Conservation (phyloP, 2,113 vertebrate genomes). For the Oryzias woworae region DNA sequence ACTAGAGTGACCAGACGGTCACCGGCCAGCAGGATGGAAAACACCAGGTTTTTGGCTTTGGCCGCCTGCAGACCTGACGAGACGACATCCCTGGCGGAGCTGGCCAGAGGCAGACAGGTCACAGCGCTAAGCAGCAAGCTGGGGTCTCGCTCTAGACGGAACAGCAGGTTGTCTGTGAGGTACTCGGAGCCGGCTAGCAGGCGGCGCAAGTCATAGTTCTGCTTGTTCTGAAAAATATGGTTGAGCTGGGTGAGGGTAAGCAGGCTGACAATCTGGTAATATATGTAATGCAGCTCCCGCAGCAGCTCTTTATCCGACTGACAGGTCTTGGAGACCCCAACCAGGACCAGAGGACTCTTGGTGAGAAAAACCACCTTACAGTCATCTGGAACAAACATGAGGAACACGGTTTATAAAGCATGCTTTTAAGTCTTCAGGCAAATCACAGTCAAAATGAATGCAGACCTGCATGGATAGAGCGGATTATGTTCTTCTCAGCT, state of each 20-base stretch:
- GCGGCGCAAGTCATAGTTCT: conserved; percentile 95
- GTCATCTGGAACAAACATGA: conserved; percentile 79
- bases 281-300: conserved; percentile 95
- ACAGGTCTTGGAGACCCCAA: conserved; percentile 86
- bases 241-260: conserved; percentile 94
- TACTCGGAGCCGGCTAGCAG: conserved; percentile 93
- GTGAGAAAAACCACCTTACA: conserved; percentile 95
- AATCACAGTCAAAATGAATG: not conserved
- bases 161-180: conserved; percentile 91
- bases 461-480: conserved; percentile 94
- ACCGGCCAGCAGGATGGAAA: conserved; percentile 91
- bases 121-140: conserved; percentile 92
- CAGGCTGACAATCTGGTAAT: conserved; percentile 96
- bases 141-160: conserved; percentile 89
- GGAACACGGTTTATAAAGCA: not conserved
- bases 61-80: conserved; percentile 91
- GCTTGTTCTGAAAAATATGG: conserved; percentile 94
- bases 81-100: conserved; percentile 81
- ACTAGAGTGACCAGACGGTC: conserved; percentile 92
- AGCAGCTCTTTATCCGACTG: conserved; percentile 92
- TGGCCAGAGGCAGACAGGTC: conserved; percentile 87
- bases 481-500: conserved; percentile 90
- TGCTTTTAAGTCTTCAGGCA: not conserved
- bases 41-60: conserved; percentile 89
- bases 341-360: conserved; percentile 92